These are phyloP conservation scores for Exocentrus adspersus DNA, from an alignment of 2,888 invertebrate genomes.

Conservation along the genomic window DNA sequence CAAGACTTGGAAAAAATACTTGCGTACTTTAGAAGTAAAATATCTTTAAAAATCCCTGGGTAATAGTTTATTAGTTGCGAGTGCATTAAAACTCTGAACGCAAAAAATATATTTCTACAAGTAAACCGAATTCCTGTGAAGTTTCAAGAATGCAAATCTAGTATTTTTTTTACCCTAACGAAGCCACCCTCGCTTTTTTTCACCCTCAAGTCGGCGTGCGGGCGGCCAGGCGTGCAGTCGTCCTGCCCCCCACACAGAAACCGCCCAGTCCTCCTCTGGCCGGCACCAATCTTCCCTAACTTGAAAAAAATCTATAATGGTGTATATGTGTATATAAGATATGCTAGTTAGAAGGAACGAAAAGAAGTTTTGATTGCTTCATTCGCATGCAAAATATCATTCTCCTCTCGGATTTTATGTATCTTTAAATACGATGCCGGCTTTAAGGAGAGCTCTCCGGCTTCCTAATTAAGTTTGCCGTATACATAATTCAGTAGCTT, in stretches of 20 bases:
- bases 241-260: slow-evolving; percentile 43
- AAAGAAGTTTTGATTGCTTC: slow-evolving; percentile 63
- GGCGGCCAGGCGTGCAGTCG: slow-evolving; percentile 51
- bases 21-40: no score
- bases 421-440: slow-evolving; percentile 44
- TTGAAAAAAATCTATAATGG: slow-evolving; percentile 65
- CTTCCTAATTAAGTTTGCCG: slow-evolving; percentile 43
- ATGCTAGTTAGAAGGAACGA: slow-evolving; percentile 64
- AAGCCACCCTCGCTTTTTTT: slow-evolving; percentile 65
- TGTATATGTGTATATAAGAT: slow-evolving; percentile 65
- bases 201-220: slow-evolving; percentile 62
- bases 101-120: slow-evolving; percentile 46
- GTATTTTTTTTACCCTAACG: slow-evolving; percentile 65
- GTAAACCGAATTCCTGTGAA: slow-evolving; percentile 56
- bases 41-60: not conserved
- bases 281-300: slow-evolving; percentile 61
- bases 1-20: no score
- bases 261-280: slow-evolving; percentile 52
- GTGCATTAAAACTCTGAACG: slow-evolving; percentile 22
- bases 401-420: slow-evolving; percentile 43
- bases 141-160: slow-evolving; percentile 63
- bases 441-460: slow-evolving; percentile 35
- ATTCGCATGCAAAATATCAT: slow-evolving; percentile 51
- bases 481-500: slow-evolving; percentile 44
- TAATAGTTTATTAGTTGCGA: slow-evolving; percentile 6